Base-by-base conservation (phyloP, 2,888 invertebrate species). In the Adelognathus sp. region DNA sequence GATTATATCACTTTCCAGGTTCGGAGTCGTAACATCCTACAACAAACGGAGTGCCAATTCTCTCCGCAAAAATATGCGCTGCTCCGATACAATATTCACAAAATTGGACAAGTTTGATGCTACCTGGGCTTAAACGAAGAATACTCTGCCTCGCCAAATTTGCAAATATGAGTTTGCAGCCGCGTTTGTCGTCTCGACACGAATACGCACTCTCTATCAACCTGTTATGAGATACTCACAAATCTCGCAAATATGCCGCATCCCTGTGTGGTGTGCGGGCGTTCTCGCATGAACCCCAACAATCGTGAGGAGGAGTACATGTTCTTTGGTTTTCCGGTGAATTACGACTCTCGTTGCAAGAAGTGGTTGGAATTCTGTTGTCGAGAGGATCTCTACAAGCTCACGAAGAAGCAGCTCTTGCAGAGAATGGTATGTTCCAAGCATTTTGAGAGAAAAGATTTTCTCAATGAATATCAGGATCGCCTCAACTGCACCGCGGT, bases 341-440 rank as follows among this genome's bases (percentile, higher is more conserved):
- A 90, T 69, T 90, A 91, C 46, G 91, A 91, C 60, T 33, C 73
- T 1, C 86, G 91, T 4, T 91, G 91, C 29, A 86, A 85, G 66
- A 87, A 87, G 46, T 91, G 91, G 91, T 69, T 91, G 18, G 91
- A 91, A 66, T 91, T 91, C 54, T 91, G 91, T 33, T 88, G 90
- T 27, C 85, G 91, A 2, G 91, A 91, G 58, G 91, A 91, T 79
- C 84, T 91, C 0, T 91, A 91, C 74, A 90, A 90, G 64, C 83
- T 91, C 0, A 89, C 91, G 2, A 90, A 89, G 44, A 91, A 91
- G 44, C 90, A 91, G 61, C 81, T 91, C 2, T 82, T 91, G 1
- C 91, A 91, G 54, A 86, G 91, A 21, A 91, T 91, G 91, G 87
- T 91, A 6, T 91, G 91, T 63, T 91, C 91, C 0, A 91, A 91